Conservation (phyloP, 2,797 vertebrate species). For the Coracias cyanogaster region DNA sequence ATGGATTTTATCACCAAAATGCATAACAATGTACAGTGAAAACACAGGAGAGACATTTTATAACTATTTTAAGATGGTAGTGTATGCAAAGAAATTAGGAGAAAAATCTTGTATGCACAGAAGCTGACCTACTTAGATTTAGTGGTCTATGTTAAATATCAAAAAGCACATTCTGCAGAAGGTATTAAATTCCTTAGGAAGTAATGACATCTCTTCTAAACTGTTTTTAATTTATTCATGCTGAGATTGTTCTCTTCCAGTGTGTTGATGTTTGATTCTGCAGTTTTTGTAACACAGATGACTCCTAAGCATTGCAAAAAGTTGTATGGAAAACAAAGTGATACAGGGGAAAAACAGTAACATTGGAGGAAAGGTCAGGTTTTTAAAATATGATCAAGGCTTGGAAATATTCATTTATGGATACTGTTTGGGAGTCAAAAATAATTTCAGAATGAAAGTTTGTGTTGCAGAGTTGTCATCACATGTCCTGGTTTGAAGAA, state of each 20-base stretch:
- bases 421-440: background rate
- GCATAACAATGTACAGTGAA: background rate
- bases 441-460: background rate
- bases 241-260: background rate
- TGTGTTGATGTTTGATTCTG: background rate
- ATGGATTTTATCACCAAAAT: background rate
- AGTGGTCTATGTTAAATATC: background rate
- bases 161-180: background rate
- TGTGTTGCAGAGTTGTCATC: background rate
- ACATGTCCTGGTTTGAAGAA: too few relatives aligned
- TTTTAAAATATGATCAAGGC: background rate
- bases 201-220: background rate
- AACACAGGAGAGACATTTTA: background rate
- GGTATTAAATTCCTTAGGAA: background rate
- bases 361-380: background rate
- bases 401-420: background rate
- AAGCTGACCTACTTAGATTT: slow-evolving; percentile 21
- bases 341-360: background rate
- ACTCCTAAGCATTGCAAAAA: background rate
- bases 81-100: background rate
- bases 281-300: background rate
- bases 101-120: background rate
- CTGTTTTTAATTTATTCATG: background rate
- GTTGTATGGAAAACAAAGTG: background rate
- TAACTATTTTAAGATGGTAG: background rate